Evolutionary conservation across 2,888 invertebrate species (phyloP).

Genomic region (Aproaerema taeniolella): DNA sequence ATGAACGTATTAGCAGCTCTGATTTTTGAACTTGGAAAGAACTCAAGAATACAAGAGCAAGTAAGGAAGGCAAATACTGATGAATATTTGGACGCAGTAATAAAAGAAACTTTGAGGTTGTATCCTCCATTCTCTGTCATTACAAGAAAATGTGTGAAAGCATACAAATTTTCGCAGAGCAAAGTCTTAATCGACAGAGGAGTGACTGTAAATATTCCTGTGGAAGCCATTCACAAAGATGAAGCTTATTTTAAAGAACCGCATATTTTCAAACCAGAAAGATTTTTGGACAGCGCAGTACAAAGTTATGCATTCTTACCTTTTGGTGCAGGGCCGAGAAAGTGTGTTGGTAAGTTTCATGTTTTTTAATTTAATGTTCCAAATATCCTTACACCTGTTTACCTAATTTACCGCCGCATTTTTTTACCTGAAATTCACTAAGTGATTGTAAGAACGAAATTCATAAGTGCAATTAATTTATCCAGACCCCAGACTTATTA

Average conservation of each 20-base stretch:
- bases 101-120: conserved; percentile 60
- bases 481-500: no score
- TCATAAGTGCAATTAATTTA: no score
- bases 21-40: conserved; percentile 51
- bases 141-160: conserved; percentile 54
- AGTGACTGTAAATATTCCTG: conserved; percentile 54
- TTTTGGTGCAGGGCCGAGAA: conserved; percentile 64
- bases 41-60: conserved; percentile 45
- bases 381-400: no score
- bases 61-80: conserved; percentile 39
- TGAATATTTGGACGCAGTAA: conserved; percentile 47
- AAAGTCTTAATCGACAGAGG: conserved; percentile 51
- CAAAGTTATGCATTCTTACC: conserved; percentile 52
- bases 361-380: no score
- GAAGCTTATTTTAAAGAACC: conserved; percentile 48
- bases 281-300: conserved; percentile 43
- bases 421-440: no score
- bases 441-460: no score
- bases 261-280: conserved; percentile 49
- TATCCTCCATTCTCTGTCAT: conserved; percentile 60
- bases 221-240: conserved; percentile 56
- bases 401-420: neutral
- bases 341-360: conserved; percentile 60
- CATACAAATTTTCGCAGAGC: conserved; percentile 50
- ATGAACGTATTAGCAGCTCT: conserved; percentile 48